These are phyloP conservation scores for Myopa testacea DNA, from an alignment of 2,888 invertebrate genomes.

Conservation along the genomic window DNA sequence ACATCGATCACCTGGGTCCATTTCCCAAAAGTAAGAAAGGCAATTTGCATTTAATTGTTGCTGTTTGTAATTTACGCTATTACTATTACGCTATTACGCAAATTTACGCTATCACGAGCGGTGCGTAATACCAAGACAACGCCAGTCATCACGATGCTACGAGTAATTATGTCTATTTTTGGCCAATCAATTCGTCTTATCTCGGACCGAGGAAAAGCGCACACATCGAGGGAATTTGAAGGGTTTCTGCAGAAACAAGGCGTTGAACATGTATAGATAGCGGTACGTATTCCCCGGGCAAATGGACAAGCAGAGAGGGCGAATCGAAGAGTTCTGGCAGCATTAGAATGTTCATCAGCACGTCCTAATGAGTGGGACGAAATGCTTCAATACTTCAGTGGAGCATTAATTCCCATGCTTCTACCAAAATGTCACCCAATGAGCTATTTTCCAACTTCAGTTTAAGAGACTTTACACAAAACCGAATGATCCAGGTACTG, in stretches of 20 bases:
- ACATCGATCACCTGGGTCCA: conserved; percentile 56
- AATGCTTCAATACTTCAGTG: too few relatives aligned
- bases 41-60: conserved; percentile 58
- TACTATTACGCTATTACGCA: too few relatives aligned
- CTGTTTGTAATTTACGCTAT: conserved; percentile 51
- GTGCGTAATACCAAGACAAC: conserved; percentile 43
- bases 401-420: conserved; percentile 27
- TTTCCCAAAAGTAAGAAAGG: conserved; percentile 44
- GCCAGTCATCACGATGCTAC: conserved; percentile 40
- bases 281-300: conserved; percentile 21
- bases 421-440: conserved; percentile 35
- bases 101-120: conserved; percentile 25
- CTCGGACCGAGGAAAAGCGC: conserved; percentile 33
- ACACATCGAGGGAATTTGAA: conserved; percentile 37
- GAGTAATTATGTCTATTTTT: conserved; percentile 34
- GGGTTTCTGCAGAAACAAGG: conserved; percentile 17
- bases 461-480: conserved; percentile 33
- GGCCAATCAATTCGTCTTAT: conserved; percentile 20
- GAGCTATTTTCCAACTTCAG: conserved; percentile 36
- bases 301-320: neutral
- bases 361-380: conserved; percentile 25
- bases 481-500: conserved; percentile 35
- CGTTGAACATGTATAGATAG: conserved; percentile 36
- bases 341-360: conserved; percentile 1
- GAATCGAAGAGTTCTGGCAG: neutral